phyloP scores from a whole-genome alignment of 2,113 vertebrate species.

The Pogona vitticeps region DNA sequence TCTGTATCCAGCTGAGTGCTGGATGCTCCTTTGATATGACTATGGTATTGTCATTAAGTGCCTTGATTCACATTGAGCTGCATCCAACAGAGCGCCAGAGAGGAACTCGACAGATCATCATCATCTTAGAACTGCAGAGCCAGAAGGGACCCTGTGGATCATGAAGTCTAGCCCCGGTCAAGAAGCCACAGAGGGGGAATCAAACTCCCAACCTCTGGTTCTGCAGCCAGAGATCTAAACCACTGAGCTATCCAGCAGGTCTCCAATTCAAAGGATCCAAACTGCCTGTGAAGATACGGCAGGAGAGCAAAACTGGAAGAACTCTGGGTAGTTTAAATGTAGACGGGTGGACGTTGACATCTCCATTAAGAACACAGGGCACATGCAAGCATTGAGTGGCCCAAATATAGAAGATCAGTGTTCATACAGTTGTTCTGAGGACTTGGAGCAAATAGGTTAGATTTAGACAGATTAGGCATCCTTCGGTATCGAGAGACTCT shows the following conservation, averaged over 20 bases:
- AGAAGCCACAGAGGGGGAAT: too few species aligned
- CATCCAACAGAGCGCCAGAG: not conserved
- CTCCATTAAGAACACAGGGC: not conserved
- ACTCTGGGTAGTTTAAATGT: not conserved
- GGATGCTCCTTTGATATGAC: constrained; percentile 12
- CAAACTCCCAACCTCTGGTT: too few species aligned
- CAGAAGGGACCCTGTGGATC: too few species aligned
- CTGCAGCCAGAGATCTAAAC: too few species aligned
- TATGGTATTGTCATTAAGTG: constrained; percentile 32
- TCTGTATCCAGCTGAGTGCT: constrained; percentile 5
- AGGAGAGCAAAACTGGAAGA: not conserved
- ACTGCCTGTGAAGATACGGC: not conserved
- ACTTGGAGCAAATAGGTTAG: too few species aligned
- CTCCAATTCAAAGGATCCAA: not conserved
- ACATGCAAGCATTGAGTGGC: not conserved
- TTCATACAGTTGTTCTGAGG: too few species aligned
- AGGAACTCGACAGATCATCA: not conserved
- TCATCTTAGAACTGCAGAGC: too few species aligned
- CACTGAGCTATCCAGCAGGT: too few species aligned
- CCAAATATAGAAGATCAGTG: too few species aligned
- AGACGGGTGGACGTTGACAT: not conserved
- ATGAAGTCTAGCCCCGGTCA: too few species aligned
- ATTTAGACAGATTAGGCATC: too few species aligned
- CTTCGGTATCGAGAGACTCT: too few species aligned
- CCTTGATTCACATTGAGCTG: constrained; percentile 8